These are phyloP conservation scores for Noctua janthina DNA, from an alignment of 2,888 invertebrate genomes.

Conservation along the genomic window DNA sequence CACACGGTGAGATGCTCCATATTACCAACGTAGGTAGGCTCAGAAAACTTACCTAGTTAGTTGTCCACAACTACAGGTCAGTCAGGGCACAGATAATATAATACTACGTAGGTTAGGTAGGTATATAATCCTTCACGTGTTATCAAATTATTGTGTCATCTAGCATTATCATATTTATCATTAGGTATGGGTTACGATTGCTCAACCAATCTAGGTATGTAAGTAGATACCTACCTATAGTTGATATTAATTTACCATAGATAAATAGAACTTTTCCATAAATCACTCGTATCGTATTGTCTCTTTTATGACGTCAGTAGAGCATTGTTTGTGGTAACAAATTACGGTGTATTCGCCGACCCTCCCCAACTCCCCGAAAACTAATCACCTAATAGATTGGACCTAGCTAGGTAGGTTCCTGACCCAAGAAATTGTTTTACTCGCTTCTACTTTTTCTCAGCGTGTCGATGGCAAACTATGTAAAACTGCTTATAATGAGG, in stretches of 20 bases:
- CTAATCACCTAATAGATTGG: constrained; percentile 5
- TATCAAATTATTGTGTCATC: constrained; percentile 26
- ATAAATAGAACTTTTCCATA: constrained; percentile 38
- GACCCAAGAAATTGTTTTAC: background rate
- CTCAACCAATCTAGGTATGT: constrained; percentile 1
- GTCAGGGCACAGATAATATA: background rate
- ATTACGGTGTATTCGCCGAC: constrained; percentile 2
- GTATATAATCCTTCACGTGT: background rate
- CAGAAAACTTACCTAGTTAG: background rate
- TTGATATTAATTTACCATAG: constrained; percentile 16
- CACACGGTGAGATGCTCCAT: background rate
- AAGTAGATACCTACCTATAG: background rate
- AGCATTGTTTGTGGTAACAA: constrained; percentile 40
- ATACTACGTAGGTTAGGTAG: background rate
- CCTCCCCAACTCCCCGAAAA: background rate
- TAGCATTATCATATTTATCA: background rate
- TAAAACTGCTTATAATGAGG: background rate
- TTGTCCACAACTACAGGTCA: background rate
- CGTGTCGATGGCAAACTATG: background rate
- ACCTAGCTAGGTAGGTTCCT: background rate
- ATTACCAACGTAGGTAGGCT: background rate
- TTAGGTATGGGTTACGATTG: constrained; percentile 11
- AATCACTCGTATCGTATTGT: constrained; percentile 44
- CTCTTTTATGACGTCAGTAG: constrained; percentile 44
- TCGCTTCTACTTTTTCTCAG: background rate